Evolutionary conservation across 2,113 vertebrate genomes (phyloP).

Genomic region (Neomonachus schauinslandi): DNA sequence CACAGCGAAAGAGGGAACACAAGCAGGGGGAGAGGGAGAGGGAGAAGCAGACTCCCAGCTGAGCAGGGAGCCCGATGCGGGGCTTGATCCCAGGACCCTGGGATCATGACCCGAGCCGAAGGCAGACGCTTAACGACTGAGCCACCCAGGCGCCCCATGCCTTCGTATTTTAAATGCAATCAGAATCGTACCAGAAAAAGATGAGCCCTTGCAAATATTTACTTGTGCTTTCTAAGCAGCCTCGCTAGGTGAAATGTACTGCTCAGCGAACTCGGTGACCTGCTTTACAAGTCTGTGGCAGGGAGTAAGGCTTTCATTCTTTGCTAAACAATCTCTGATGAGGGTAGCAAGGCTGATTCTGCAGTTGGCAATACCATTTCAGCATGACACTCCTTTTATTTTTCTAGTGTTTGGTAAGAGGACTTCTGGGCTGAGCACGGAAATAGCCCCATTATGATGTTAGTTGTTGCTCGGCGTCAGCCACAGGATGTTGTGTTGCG

Average conservation of each 20-base stretch:
- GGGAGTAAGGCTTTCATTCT: neutral
- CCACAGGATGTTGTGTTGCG: fast-evolving
- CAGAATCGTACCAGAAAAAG: neutral
- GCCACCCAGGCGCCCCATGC: too few species aligned
- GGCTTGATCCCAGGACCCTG: too few species aligned
- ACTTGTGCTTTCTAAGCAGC: neutral
- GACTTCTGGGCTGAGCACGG: neutral
- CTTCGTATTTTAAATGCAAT: neutral
- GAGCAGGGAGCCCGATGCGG: too few species aligned
- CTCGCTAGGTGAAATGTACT: fast-evolving
- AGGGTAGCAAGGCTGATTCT: neutral
- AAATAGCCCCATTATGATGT: neutral
- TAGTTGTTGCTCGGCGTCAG: neutral
- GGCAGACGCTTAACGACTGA: too few species aligned
- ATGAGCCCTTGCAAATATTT: neutral
- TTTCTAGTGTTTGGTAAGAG: neutral
- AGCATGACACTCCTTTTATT: neutral
- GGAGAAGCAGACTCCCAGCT: too few species aligned
- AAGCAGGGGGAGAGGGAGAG: too few species aligned
- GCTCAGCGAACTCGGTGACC: fast-evolving
- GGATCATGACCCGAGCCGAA: too few species aligned
- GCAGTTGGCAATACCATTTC: neutral
- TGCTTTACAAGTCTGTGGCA: neutral
- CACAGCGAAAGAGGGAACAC: too few species aligned
- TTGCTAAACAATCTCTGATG: too few species aligned